Evolutionary conservation across 2,113 vertebrate genomes (phyloP).

Genomic region (Corythoichthys haematopterus): DNA sequence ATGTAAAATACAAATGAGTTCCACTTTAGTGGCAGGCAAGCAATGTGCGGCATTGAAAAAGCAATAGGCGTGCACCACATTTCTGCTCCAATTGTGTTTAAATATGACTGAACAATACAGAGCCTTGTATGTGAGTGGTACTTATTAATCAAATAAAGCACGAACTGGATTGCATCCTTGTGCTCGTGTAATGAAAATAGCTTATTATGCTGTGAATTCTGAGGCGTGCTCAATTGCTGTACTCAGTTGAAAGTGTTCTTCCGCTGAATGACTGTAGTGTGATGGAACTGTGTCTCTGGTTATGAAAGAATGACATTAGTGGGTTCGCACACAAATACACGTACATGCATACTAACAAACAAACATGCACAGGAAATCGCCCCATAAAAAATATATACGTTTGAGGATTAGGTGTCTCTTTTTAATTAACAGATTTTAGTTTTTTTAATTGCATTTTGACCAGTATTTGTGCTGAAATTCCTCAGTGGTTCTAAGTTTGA

Average conservation of each 20-base stretch:
- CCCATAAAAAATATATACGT: constrained; percentile 5
- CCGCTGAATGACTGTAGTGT: constrained; percentile 30
- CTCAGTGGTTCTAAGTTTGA: not conserved
- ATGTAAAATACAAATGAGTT: constrained; percentile 23
- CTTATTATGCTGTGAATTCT: constrained; percentile 46
- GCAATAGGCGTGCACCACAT: constrained; percentile 20
- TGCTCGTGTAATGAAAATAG: constrained; percentile 38
- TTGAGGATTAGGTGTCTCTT: not conserved
- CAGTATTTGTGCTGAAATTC: not conserved
- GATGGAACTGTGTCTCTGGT: constrained; percentile 33
- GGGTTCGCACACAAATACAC: constrained; percentile 19
- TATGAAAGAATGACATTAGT: constrained; percentile 38
- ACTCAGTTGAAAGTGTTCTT: constrained; percentile 46
- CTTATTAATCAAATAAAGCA: constrained; percentile 45
- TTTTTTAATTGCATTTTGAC: not conserved
- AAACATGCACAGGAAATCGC: not conserved
- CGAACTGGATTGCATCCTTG: constrained; percentile 21
- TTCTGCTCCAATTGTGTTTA: constrained; percentile 28
- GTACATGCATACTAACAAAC: constrained; percentile 6
- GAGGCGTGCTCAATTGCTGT: constrained; percentile 29
- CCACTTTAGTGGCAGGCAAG: constrained; percentile 1
- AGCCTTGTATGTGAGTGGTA: constrained; percentile 11
- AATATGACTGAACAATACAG: constrained; percentile 24
- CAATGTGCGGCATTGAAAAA: constrained; percentile 17
- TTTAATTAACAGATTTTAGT: not conserved